A percentile compares a stretch with the other conserved stretches of the same genome.
Evolutionary conservation across 2,113 vertebrate species (phyloP).

Genomic region (Rattus norvegicus): DNA sequence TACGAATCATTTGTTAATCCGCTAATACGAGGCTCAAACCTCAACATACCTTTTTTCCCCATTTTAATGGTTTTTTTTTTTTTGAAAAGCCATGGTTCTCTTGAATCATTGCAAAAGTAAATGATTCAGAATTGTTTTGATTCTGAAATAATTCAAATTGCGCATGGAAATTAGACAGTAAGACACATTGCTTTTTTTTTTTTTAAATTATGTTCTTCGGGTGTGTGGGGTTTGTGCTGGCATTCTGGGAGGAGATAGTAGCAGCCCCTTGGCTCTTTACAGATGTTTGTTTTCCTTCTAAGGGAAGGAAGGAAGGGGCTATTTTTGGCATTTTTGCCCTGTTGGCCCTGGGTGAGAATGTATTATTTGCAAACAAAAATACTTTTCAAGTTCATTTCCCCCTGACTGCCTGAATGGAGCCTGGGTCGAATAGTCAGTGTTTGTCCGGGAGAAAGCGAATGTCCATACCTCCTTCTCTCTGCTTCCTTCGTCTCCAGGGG

Average conservation of each 20-base stretch:
- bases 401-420: not conserved
- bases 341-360: not conserved
- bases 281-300: slow-evolving; percentile 29
- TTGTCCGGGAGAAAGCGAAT: not conserved
- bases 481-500: not conserved
- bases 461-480: not conserved
- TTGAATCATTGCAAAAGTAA: not conserved
- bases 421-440: not conserved
- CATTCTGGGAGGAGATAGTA: not conserved
- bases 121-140: not conserved
- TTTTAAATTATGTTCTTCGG: not conserved
- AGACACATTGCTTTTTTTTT: not conserved
- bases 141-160: slow-evolving; percentile 56
- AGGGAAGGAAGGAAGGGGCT: not conserved
- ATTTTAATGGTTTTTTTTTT: slow-evolving; percentile 12
- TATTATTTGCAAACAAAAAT: slow-evolving; percentile 12
- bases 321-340: slow-evolving; percentile 27
- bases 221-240: slow-evolving; percentile 2
- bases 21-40: not conserved
- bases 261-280: not conserved
- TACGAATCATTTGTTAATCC: not conserved
- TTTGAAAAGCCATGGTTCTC: not conserved
- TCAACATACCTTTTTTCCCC: slow-evolving; percentile 9
- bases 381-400: not conserved
- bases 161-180: slow-evolving; percentile 1